phyloP scores from a whole-genome alignment of 2,888 invertebrate species.

The Drosophila rubida region DNA sequence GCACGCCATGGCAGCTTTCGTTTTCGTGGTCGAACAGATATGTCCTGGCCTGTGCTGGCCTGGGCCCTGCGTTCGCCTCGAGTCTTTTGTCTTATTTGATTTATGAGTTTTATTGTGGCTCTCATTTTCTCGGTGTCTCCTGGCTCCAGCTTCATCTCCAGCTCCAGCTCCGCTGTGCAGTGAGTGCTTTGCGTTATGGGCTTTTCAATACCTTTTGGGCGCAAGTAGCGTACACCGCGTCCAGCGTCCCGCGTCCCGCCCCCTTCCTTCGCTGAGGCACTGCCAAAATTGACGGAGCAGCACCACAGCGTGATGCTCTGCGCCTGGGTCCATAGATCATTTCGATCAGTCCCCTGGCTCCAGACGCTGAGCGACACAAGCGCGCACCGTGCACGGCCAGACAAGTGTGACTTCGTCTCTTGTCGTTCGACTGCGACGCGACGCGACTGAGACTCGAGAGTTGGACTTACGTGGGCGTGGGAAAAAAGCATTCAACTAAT shows the following conservation, averaged over 20 bases:
- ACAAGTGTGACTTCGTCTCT: slow-evolving; percentile 55
- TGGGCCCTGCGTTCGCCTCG: slow-evolving; percentile 73
- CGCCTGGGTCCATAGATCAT: slow-evolving; percentile 64
- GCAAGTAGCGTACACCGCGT: slow-evolving; percentile 73
- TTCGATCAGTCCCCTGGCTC: slow-evolving; percentile 49
- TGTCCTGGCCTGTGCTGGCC: slow-evolving; percentile 43
- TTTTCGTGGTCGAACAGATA: slow-evolving; percentile 49
- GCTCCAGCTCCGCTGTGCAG: slow-evolving; percentile 2
- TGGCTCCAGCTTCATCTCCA: background rate
- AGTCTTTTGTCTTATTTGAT: slow-evolving; percentile 82
- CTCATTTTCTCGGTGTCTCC: slow-evolving; percentile 22
- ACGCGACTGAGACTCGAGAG: background rate
- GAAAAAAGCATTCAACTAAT: slow-evolving; percentile 66
- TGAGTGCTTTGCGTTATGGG: slow-evolving; percentile 42
- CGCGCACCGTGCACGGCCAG: slow-evolving; percentile 15
- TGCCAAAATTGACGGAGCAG: slow-evolving; percentile 70
- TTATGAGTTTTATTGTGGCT: slow-evolving; percentile 83
- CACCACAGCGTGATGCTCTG: slow-evolving; percentile 43
- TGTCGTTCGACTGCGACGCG: background rate
- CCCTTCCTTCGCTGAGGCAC: too few relatives aligned
- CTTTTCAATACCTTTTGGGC: slow-evolving; percentile 55
- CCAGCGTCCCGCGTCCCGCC: too few relatives aligned
- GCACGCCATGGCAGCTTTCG: slow-evolving; percentile 57
- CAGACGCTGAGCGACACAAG: background rate
- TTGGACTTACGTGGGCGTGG: slow-evolving; percentile 70